A percentile compares a stretch with the other conserved stretches of the same genome.
These are phyloP conservation scores for Drosophila lutescens DNA, from an alignment of 2,888 invertebrate genomes.

Conservation along the genomic window DNA sequence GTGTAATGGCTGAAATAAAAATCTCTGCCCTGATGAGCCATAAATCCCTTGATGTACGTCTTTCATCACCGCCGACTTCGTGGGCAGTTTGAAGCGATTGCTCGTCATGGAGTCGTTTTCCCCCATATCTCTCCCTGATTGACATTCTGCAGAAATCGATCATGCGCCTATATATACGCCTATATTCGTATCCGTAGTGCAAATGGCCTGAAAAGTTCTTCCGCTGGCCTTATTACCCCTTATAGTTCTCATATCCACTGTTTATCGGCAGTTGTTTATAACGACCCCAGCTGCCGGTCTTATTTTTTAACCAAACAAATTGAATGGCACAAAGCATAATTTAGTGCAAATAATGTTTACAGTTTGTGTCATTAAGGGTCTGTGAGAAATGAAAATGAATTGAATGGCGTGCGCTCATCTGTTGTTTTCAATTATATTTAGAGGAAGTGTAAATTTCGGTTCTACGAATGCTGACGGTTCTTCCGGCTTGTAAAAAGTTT, in stretches of 20 bases:
- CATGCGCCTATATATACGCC: slow-evolving; percentile 4
- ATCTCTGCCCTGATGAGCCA: slow-evolving; percentile 7
- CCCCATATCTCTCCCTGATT: slow-evolving; percentile 50
- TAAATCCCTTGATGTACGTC: slow-evolving; percentile 41
- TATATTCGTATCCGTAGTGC: neutral
- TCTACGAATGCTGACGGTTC: neutral
- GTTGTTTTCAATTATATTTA: slow-evolving; percentile 8
- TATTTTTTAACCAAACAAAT: slow-evolving; percentile 34
- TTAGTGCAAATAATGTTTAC: slow-evolving; percentile 45
- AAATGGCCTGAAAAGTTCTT: slow-evolving; percentile 19
- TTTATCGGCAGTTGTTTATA: slow-evolving; percentile 32
- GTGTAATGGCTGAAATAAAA: slow-evolving; percentile 23
- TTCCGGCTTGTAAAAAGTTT: slow-evolving; percentile 17
- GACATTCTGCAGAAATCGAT: slow-evolving; percentile 63
- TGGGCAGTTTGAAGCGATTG: slow-evolving; percentile 29
- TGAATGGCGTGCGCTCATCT: slow-evolving; percentile 28
- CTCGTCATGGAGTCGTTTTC: slow-evolving; percentile 22
- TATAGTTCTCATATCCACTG: slow-evolving; percentile 3
- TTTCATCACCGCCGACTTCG: slow-evolving; percentile 28
- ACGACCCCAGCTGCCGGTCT: slow-evolving; percentile 9
- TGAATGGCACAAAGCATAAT: slow-evolving; percentile 29
- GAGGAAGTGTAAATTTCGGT: neutral
- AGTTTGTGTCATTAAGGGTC: slow-evolving; percentile 28
- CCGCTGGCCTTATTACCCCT: slow-evolving; percentile 4
- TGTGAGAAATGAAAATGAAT: slow-evolving; percentile 1